Evolutionary conservation across 2,888 invertebrate genomes (phyloP), one percentile per base, ranked within the genome.

Genomic region (Pterobdella sp.): DNA sequence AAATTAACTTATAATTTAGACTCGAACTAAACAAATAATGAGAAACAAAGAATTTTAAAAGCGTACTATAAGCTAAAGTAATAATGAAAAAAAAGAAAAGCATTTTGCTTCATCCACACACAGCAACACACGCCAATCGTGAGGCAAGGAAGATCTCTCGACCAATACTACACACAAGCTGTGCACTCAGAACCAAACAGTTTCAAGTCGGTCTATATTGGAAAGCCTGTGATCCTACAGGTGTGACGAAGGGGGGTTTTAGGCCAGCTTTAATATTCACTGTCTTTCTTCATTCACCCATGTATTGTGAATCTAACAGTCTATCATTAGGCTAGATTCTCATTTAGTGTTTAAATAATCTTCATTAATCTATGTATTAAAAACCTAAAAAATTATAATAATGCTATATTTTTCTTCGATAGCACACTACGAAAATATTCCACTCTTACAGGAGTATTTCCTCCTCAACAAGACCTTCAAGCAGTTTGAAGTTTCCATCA

Each of bases 381-480:
- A 56, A 22, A 14, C 60, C 7, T 26, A 56, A 7, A n/a, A n/a
- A n/a, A n/a, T n/a, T n/a, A n/a, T n/a, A n/a, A n/a, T n/a, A n/a
- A n/a, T n/a, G n/a, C n/a, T n/a, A n/a, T n/a, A n/a, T n/a, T n/a
- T n/a, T n/a, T n/a, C n/a, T n/a, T n/a, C n/a, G n/a, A n/a, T n/a
- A n/a, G n/a, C n/a, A n/a, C n/a, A n/a, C n/a, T n/a, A n/a, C n/a
- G n/a, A n/a, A n/a, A n/a, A n/a, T n/a, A n/a, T n/a, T n/a, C n/a
- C n/a, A n/a, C n/a, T n/a, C n/a, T 22, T 26, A 35, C 63, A 71
- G 71, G 71, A 71, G 22, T 71, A 60, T 63, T 60, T 49, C 52
- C 36, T 71, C 3, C 71, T 32, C 18, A 56, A 56, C 29, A 60
- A 35, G 36, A 71, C 35, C 36, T 71, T 32, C 31, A 56, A 63